Percentiles rank a stretch among this genome's conserved stretches.
These are phyloP conservation scores for Rhinoraja longicauda DNA, from an alignment of 2,797 vertebrate species.

Conservation along the genomic window DNA sequence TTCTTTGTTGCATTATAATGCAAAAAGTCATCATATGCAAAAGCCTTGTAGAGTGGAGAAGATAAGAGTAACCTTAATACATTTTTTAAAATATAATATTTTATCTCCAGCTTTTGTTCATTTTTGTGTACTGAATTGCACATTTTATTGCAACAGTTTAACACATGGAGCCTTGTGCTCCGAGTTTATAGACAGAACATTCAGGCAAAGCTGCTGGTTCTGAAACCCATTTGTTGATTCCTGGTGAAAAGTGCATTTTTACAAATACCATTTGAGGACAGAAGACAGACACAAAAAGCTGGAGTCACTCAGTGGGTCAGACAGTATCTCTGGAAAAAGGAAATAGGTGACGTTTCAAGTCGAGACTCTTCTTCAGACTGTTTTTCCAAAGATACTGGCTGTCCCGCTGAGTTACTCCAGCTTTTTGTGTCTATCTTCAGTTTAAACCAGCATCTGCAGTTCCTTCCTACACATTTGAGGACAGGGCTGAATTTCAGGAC, in stretches of 20 bases:
- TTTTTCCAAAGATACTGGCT: no score
- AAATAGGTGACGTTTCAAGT: no score
- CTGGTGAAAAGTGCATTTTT: neutral
- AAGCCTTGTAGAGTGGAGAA: neutral
- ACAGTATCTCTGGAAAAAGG: no score
- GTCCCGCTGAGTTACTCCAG: no score
- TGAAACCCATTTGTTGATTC: neutral
- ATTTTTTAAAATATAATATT: neutral
- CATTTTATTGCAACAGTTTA: neutral
- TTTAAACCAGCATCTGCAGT: no score
- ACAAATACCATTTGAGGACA: neutral
- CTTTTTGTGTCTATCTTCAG: no score
- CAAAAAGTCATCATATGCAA: neutral
- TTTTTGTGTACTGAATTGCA: neutral
- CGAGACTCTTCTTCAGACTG: no score
- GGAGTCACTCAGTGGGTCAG: no score
- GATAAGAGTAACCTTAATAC: neutral
- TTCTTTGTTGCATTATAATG: neutral
- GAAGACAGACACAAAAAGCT: no score
- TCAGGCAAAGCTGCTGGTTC: neutral
- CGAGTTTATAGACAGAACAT: neutral
- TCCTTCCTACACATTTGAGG: neutral
- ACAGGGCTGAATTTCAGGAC: neutral
- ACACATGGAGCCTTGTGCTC: neutral
- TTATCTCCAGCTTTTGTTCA: neutral